Conservation (phyloP, 2,797 vertebrate species). For the Silurus aristotelis region DNA sequence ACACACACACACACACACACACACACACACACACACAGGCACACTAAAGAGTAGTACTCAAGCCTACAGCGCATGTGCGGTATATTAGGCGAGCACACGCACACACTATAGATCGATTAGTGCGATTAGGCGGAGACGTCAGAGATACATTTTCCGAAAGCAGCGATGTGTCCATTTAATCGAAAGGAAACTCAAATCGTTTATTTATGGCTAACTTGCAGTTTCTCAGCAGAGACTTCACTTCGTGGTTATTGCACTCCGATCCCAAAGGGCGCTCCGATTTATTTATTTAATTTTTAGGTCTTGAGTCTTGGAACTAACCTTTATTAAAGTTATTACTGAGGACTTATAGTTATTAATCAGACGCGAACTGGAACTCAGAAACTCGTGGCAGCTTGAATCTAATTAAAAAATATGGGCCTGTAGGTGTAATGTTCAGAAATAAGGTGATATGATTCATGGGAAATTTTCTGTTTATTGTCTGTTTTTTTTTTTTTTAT, state of each 20-base stretch:
- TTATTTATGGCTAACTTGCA: conserved; percentile 67
- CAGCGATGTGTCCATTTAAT: conserved; percentile 60
- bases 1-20: background rate
- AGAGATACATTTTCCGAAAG: conserved; percentile 51
- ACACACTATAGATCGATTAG: background rate
- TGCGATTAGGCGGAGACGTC: background rate
- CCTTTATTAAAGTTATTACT: background rate
- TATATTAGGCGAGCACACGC: background rate
- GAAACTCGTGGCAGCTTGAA: background rate
- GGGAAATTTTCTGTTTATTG: no score
- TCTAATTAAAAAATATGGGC: no score
- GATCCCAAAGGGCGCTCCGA: background rate
- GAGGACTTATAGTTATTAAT: background rate
- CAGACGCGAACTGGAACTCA: background rate
- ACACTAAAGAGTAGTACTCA: conserved; percentile 16
- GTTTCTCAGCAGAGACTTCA: conserved; percentile 43
- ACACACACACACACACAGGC: background rate
- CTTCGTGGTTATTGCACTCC: conserved; percentile 68
- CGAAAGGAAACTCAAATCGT: conserved; percentile 71
- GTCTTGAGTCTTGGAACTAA: background rate
- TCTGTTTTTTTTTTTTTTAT: no score
- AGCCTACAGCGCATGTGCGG: conserved; percentile 35
- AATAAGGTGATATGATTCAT: no score
- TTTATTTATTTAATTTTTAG: conserved; percentile 2
- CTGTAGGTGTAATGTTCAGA: no score